Evolutionary conservation across 1,140 invertebrate species (phyloP).

Genomic region (Drepana arcuata): DNA sequence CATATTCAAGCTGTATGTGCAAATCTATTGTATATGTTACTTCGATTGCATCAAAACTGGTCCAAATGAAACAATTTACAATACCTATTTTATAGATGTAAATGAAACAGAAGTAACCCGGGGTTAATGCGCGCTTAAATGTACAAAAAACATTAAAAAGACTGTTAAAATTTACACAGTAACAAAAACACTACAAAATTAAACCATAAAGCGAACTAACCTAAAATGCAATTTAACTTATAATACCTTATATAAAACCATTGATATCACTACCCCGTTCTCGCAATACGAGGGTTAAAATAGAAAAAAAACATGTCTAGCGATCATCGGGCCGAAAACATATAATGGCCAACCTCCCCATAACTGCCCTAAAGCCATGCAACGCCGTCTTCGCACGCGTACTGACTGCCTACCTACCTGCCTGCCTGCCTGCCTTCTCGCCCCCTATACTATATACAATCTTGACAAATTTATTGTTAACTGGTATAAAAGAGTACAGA

Average conservation of each 20-base stretch:
- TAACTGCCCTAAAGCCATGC: too few relatives aligned
- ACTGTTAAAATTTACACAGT: conserved; percentile 64
- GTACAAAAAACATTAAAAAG: conserved; percentile 45
- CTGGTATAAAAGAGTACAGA: too few relatives aligned
- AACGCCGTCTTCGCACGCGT: too few relatives aligned
- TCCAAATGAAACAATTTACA: conserved; percentile 32
- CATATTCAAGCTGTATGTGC: conserved; percentile 16
- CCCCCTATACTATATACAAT: conserved; percentile 31
- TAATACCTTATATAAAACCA: conserved; percentile 57
- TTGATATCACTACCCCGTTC: conserved; percentile 49
- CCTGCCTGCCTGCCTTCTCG: conserved; percentile 4
- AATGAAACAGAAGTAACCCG: conserved; percentile 24
- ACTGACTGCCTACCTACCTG: too few relatives aligned
- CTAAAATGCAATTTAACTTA: conserved; percentile 50
- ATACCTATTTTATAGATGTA: conserved; percentile 32
- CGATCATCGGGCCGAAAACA: conserved; percentile 61
- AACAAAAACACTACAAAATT: conserved; percentile 61
- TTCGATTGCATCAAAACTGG: conserved; percentile 29
- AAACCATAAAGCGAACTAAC: conserved; percentile 58
- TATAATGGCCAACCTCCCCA: too few relatives aligned
- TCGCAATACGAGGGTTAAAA: conserved; percentile 26
- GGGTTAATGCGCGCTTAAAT: conserved; percentile 52
- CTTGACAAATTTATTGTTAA: conserved; percentile 8
- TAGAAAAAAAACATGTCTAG: conserved; percentile 42
- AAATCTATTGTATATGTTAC: conserved; percentile 14